Evolutionary conservation across 2,113 vertebrate species (phyloP), one percentile per base, ranked within the genome.

Genomic region (Prunella himalayana): DNA sequence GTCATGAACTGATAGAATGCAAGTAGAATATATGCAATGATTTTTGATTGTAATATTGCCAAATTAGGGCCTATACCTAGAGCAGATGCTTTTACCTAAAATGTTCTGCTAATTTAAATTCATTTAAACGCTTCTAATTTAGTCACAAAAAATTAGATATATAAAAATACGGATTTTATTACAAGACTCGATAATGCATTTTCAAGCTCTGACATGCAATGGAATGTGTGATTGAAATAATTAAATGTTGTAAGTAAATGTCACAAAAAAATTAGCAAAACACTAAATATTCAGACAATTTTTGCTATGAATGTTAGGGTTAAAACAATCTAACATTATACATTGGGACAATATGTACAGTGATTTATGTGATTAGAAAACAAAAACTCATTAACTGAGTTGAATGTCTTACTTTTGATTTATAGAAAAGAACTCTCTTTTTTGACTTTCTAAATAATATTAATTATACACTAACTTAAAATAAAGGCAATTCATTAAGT

Each of bases 401-500:
- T 95, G 50, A 94, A 92, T 82, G 51, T 23, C 39, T 92, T 95
- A 77, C 85, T 95, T 90, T 89, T 97, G 37, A 94, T 87, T 78
- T 92, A 80, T 78, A 91, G 60, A 90, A 70, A 92, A 47, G 84
- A 84, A 71, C 8, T 92, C 28, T 91, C 73, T 77, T 45, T 82
- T 81, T 88, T 82, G 47, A 77, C 53, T 90, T 90, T 69, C 33
- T 81, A 71, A 79, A 92, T 78, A 87, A 93, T 90, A 84, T 81
- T 50, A 28, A 82, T 91, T 93, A 88, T 23, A 50, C 24, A 59
- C 37, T 41, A 95, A 96, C 41, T 68, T 96, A 47, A 98, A 98
- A 98, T 98, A 97, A 98, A 98, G 70, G 37, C 54, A 91, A 86
- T 91, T 41, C 39, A 92, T 85, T 89, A 72, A 79, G 30, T 45